Evolutionary conservation across 2,113 vertebrate genomes (phyloP), one percentile per base, ranked within the genome.

Genomic region (Ailurus styani): DNA sequence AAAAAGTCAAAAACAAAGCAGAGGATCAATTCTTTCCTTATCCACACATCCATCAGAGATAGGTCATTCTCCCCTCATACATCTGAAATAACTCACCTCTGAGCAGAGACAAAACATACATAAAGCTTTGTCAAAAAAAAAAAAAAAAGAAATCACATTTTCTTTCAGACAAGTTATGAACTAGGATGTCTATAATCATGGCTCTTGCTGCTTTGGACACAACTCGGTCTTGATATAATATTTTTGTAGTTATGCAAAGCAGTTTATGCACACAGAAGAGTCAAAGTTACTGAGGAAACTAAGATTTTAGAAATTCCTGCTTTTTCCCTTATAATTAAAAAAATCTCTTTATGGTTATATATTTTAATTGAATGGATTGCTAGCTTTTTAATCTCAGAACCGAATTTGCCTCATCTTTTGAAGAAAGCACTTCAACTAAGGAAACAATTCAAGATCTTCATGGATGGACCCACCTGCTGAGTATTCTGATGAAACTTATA

Each of bases 361-460:
- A 94, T 77, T 97, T 94, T 91, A 86, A 97, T 97, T 72, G 20
- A 98, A 97, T 78, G 6, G 90, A 93, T 60, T 42, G 97, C 87
- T 81, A 47, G 2, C 25, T 93, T 97, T 95, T 84, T 86, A 57
- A 86, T 89, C 94, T 95, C 47, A 68, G 75, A 97, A 91, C n/a
- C 88, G 82, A 79, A 91, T 78, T 93, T 87, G 96, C 73, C 42
- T 97, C 87, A 92, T 25, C 55, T 78, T 60, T 23, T 87, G 31
- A 87, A 96, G n/a, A 10, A 7, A 86, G 50, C 15, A 95, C 54
- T 85, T 93, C 86, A 96, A 97, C 25, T 87, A 93, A 1, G 57
- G 97, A 95, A 98, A 95, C 3, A 52, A 88, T n/a, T 77, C 18
- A 85, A 89, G 93, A 72, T 70, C 10, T 25, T 40, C 81, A 95